A percentile compares a stretch with the other conserved stretches of the same genome.
phyloP scores from a whole-genome alignment of 2,113 vertebrate genomes.

The Orcinus orca region DNA sequence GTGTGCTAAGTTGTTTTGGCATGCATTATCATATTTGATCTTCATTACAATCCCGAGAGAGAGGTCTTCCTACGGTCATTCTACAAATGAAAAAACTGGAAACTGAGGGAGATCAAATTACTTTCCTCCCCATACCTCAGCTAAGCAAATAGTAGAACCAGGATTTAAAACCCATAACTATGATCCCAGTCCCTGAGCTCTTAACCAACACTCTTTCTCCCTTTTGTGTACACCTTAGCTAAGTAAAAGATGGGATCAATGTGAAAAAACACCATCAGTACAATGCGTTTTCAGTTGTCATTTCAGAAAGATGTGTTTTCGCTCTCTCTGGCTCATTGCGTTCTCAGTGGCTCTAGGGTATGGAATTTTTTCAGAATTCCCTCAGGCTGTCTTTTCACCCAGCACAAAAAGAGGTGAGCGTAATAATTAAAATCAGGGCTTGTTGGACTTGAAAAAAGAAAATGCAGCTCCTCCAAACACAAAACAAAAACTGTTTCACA shows the following conservation, averaged over 20 bases:
- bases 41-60: background rate
- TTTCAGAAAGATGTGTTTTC: background rate
- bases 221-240: background rate
- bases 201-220: background rate
- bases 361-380: slow-evolving; percentile 58
- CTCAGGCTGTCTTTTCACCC: slow-evolving; percentile 45
- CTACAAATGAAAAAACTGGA: background rate
- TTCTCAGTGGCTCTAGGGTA: slow-evolving; percentile 5
- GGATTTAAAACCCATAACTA: background rate
- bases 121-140: background rate
- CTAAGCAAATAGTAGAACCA: background rate
- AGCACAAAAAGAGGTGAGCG: background rate
- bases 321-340: slow-evolving; percentile 16
- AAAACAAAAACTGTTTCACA: background rate
- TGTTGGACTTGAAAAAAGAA: background rate
- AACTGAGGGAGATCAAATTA: background rate
- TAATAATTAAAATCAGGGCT: slow-evolving; percentile 36
- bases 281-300: background rate
- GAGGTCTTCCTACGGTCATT: background rate
- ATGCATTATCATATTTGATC: background rate
- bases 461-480: background rate
- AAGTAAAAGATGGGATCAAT: background rate
- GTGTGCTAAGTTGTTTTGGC: background rate
- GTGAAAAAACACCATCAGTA: background rate
- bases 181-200: background rate